Evolutionary conservation across 2,888 invertebrate species (phyloP).

Genomic region (Eilema sororculum): DNA sequence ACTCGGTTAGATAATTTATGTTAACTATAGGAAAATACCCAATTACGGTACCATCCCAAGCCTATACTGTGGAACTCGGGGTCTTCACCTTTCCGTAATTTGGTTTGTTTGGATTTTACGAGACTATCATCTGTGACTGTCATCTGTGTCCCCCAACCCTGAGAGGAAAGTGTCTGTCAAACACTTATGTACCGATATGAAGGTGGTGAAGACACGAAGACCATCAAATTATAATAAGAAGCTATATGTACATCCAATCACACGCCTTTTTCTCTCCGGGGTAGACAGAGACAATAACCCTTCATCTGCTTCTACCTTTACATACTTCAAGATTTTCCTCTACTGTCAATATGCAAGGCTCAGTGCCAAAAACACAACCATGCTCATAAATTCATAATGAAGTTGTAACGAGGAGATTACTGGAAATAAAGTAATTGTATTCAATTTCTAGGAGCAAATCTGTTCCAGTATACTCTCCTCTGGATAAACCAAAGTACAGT

Average conservation of each 20-base stretch:
- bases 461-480: conserved; percentile 57
- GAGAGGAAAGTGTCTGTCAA: background rate
- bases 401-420: background rate
- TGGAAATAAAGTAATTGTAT: background rate
- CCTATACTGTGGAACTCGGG: background rate
- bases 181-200: background rate
- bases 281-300: too few species aligned
- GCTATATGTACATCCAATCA: too few species aligned
- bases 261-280: too few species aligned
- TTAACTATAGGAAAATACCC: too few species aligned
- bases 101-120: background rate
- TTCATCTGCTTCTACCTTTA: too few species aligned
- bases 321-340: too few species aligned
- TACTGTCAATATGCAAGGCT: too few species aligned
- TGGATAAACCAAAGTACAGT: conserved; percentile 62
- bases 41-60: background rate
- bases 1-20: too few species aligned
- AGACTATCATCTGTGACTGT: too few species aligned
- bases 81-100: background rate
- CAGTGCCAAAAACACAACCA: too few species aligned
- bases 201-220: background rate
- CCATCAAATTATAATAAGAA: too few species aligned
- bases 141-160: background rate
- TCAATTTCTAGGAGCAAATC: conserved; percentile 52
- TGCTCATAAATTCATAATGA: too few species aligned